phyloP scores from a whole-genome alignment of 2,113 vertebrate genomes.

The Cyanistes caeruleus region DNA sequence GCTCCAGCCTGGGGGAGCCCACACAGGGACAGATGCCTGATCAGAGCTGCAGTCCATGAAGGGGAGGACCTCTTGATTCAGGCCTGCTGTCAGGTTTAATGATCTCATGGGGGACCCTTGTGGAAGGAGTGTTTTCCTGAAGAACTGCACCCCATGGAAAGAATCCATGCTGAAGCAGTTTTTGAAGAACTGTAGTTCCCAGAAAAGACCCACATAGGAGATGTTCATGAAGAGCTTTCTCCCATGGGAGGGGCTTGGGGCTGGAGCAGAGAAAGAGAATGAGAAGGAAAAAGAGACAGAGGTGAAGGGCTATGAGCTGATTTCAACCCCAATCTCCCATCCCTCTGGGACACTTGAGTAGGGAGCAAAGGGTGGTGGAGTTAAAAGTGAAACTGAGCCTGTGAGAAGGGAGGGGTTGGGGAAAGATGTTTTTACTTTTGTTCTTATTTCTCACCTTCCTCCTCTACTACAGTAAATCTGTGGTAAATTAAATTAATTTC shows the following conservation, averaged over 20 bases:
- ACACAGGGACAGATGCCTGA: rapidly evolving
- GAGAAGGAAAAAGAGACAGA: background rate
- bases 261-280: background rate
- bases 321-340: background rate
- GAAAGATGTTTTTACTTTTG: background rate
- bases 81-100: background rate
- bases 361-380: rapidly evolving
- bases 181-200: background rate
- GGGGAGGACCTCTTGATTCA: too few species aligned
- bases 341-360: rapidly evolving
- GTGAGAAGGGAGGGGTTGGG: rapidly evolving
- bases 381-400: background rate
- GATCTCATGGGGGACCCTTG: rapidly evolving
- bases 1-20: rapidly evolving
- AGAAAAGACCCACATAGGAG: rapidly evolving
- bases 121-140: background rate
- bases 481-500: background rate
- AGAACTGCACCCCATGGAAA: rapidly evolving
- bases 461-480: background rate
- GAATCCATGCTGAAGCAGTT: background rate
- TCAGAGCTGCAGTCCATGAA: background rate
- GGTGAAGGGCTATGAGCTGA: background rate
- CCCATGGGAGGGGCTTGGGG: rapidly evolving
- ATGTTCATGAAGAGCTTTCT: background rate
- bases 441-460: background rate